Percentiles rank a stretch among this genome's conserved stretches.
These are phyloP conservation scores for Limnothrissa miodon DNA, from an alignment of 2,113 vertebrate species.

Conservation along the genomic window DNA sequence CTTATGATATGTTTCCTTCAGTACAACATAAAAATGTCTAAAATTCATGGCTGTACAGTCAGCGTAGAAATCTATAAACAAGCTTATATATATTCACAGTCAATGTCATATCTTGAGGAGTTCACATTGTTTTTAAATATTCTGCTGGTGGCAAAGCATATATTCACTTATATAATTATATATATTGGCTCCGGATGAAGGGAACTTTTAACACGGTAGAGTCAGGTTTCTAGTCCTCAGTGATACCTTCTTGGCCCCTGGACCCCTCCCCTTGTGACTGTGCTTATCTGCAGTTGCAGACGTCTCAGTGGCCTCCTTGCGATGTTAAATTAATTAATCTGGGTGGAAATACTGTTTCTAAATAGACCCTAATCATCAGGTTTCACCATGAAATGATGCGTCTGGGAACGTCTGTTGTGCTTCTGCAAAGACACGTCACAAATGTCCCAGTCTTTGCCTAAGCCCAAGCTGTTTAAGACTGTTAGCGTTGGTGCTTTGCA, in stretches of 20 bases:
- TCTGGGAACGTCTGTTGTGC: neutral
- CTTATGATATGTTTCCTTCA: neutral
- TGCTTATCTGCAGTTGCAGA: slow-evolving; percentile 34
- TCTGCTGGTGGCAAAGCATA: neutral
- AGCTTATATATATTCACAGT: neutral
- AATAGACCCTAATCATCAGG: neutral
- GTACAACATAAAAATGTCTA: neutral
- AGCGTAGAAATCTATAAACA: neutral
- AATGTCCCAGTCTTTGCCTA: neutral
- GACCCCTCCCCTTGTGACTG: slow-evolving; percentile 24
- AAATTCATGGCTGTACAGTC: neutral
- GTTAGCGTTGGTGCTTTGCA: neutral
- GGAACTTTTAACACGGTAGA: neutral
- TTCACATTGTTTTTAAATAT: too few species aligned
- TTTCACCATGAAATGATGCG: neutral
- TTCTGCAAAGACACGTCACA: neutral
- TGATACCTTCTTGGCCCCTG: slow-evolving; percentile 6
- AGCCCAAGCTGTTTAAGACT: neutral
- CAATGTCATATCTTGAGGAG: neutral
- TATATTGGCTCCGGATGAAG: neutral
- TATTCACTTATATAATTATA: neutral
- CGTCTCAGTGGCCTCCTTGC: slow-evolving; percentile 18
- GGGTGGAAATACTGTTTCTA: neutral
- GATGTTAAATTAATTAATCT: slow-evolving; percentile 15
- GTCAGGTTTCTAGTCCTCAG: slow-evolving; percentile 17